These are phyloP conservation scores for Takifugu bimaculatus DNA, from an alignment of 2,113 vertebrate genomes.

Conservation along the genomic window DNA sequence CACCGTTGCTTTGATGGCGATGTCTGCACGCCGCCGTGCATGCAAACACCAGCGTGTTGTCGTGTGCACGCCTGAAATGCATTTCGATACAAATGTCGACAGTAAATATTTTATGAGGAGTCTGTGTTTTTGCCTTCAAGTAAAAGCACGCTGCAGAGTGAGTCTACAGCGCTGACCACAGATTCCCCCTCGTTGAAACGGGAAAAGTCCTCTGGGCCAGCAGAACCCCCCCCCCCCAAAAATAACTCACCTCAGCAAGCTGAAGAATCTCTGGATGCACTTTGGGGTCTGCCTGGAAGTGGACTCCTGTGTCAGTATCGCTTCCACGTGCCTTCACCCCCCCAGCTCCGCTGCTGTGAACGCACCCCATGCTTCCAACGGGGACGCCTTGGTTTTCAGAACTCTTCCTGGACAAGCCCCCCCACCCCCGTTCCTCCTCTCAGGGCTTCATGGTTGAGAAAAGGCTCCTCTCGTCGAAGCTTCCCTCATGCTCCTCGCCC, in stretches of 20 bases:
- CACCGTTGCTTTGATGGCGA: neutral
- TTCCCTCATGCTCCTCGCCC: constrained; percentile 29
- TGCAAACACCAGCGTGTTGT: neutral
- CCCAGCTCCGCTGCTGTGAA: constrained; percentile 49
- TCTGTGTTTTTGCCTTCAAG: neutral
- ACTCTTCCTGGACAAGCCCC: constrained; percentile 2
- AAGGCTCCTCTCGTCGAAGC: constrained; percentile 5
- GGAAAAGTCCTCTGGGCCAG: too few relatives aligned
- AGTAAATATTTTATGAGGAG: constrained; percentile 15
- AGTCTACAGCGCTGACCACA: too few relatives aligned
- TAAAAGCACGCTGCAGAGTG: neutral
- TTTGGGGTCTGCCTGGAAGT: constrained; percentile 24
- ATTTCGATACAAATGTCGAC: neutral
- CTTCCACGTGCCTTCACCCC: constrained; percentile 26
- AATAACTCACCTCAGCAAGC: constrained; percentile 57
- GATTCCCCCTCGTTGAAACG: neutral
- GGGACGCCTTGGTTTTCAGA: neutral
- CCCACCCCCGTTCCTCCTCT: constrained; percentile 14
- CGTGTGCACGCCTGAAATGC: constrained; percentile 1
- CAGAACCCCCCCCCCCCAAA: too few relatives aligned
- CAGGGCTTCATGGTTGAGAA: constrained; percentile 27
- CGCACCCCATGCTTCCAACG: constrained; percentile 68
- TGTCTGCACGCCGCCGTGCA: neutral
- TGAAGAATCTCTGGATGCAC: constrained; percentile 58
- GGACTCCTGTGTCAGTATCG: constrained; percentile 23